Evolutionary conservation across 2,888 invertebrate genomes (phyloP), one percentile per base, ranked within the genome.

Genomic region (Uropetala carovei): DNA sequence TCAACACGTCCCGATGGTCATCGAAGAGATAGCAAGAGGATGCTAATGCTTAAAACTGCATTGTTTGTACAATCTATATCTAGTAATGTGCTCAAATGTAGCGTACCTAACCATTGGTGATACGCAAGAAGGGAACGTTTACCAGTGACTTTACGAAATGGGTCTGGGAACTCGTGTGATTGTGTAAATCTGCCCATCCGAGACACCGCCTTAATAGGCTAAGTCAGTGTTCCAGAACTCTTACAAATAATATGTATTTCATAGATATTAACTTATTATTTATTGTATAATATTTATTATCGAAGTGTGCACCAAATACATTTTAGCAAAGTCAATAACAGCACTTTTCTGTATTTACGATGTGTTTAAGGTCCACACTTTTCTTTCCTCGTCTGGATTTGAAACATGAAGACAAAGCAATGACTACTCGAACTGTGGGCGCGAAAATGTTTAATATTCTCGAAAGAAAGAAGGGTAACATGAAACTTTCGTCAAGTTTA

Each of bases 231-330:
- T 75, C 22, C 75, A 75, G 22, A 27, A 27, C 27, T 75, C 22
- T 27, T 75, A 27, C 27, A 75, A n/a, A 89, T 13, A 27, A 89
- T 83, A 43, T 57, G 57, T 43, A 83, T 83, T 83, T n/a, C 57
- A 27, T 89, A 43, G 3, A 64, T 30, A 43, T 43, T 68, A 60
- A 64, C 43, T 60, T 68, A 89, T 56, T n/a, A 64, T 60, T 85
- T 43, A 43, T 89, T 68, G 64, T 89, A 64, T 18, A 22, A 68
- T 60, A 64, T 59, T 89, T 89, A 68, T 89, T 64, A 18, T 43
- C 43, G 64, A 64, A 18, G 60, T 89, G 89, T 89, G 89, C 43
- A 64, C 89, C 64, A 89, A 89, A 89, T 89, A 89, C 11, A 59
- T 89, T 89, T 89, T 60, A 89, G 11, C 11, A 89, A 43, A 22